Base-by-base conservation (phyloP, 2,888 invertebrate genomes). In the Drosophila monieri region DNA sequence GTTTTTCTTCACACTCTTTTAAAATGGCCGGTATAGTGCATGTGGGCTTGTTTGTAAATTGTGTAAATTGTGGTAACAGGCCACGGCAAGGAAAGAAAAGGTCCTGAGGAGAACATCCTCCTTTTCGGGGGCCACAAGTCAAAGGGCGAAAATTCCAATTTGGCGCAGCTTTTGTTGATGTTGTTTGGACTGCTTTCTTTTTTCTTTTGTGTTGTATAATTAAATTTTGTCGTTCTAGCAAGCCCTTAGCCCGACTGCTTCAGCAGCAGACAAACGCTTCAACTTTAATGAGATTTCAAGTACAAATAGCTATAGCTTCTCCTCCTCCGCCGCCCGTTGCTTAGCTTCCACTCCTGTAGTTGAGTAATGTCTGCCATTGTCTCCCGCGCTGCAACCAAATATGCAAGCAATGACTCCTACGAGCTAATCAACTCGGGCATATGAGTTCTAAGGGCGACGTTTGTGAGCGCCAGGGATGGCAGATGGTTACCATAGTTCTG, bases 271-370 rank as follows among this genome's bases (percentile, higher is more conserved):
- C 80, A 84, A 81, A 70, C 80, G 70, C 85, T 81, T 81, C 66
- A 81, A 85, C 73, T 85, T 85, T 85, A 84, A 88, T 85, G 79
- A 84, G 83, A 84, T 84, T 88, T 88, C 83, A 77, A 88, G 83
- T 77, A 74, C 77, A 77, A 84, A 85, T 87, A 81, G 73, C 74
- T 68, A 67, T 41, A 30, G 57, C 62, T 27, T 32, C 37, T 47
- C 23, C 41, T 25, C 25, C 35, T 30, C 21, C 37, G 35, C 37
- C 32, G 23, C 30, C 10, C 25, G 9, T 37, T 30, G 35, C 25
- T 35, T 35, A 10, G 6, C 12, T n/a, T n/a, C 41, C 51, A 8
- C 18, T 14, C 25, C 30, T n/a, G 5, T 27, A 54, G 47, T 35
- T 58, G 67, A 67, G 59, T 67, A 59, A 67, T 70, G 44, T 54